These are phyloP conservation scores for Penaeus indicus DNA, from an alignment of 1,140 invertebrate species.

Conservation along the genomic window DNA sequence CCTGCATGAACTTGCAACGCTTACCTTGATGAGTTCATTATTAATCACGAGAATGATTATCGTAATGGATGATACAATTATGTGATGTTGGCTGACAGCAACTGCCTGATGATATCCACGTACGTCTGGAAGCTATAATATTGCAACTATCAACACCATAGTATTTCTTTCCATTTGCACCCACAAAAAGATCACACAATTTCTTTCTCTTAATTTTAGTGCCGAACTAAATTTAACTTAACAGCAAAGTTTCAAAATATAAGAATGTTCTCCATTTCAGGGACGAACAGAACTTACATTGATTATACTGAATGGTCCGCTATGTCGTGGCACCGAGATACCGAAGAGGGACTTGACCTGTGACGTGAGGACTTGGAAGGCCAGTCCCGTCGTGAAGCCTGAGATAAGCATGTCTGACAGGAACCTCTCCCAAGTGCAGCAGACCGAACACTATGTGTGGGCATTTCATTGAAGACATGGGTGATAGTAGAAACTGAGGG, in stretches of 20 bases:
- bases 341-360: constrained; percentile 92
- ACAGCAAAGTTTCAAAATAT: not conserved
- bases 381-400: constrained; percentile 92
- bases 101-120: constrained; percentile 43
- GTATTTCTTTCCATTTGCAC: no score
- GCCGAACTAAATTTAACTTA: not conserved
- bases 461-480: not conserved
- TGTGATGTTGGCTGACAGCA: constrained; percentile 68
- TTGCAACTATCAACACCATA: not conserved
- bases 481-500: no score
- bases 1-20: not conserved
- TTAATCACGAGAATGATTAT: constrained; percentile 81
- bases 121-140: constrained; percentile 21
- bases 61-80: constrained; percentile 80
- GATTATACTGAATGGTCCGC: constrained; percentile 82
- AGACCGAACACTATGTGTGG: constrained; percentile 83
- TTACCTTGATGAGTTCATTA: constrained; percentile 85
- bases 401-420: constrained; percentile 91
- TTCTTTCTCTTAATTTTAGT: no score
- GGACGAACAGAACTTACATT: constrained; percentile 71
- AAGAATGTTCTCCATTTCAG: not conserved
- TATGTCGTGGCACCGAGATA: constrained; percentile 76
- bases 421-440: constrained; percentile 83
- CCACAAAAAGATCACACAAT: no score
- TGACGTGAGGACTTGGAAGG: constrained; percentile 89